phyloP scores from a whole-genome alignment of 2,113 vertebrate species.

The Gallinago undulata region DNA sequence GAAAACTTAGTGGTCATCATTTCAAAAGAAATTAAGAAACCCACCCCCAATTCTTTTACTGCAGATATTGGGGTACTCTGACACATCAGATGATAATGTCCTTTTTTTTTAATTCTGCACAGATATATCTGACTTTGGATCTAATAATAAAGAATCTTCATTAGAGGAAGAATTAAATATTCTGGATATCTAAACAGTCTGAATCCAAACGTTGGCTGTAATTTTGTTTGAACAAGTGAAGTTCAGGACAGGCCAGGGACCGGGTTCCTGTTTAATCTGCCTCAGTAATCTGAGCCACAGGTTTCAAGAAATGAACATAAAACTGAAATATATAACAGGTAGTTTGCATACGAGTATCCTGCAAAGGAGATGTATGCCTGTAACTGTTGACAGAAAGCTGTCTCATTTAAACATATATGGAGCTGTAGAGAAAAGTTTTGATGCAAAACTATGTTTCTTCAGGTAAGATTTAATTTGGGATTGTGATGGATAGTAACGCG shows the following conservation, averaged over 20 bases:
- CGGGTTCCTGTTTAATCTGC: background rate
- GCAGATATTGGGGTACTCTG: background rate
- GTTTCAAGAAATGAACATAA: background rate
- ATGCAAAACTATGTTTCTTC: background rate
- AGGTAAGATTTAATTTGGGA: conserved; percentile 35
- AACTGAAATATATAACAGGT: background rate
- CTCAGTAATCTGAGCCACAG: background rate
- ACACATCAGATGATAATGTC: background rate
- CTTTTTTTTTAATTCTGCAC: background rate
- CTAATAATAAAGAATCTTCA: background rate
- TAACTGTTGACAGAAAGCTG: background rate
- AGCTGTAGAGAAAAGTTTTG: background rate
- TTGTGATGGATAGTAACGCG: conserved; percentile 45
- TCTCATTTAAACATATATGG: background rate
- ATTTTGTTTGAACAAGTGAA: background rate
- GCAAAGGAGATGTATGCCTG: background rate
- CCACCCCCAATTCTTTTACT: background rate
- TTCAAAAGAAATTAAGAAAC: background rate
- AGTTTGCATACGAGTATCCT: background rate
- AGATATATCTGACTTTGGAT: background rate
- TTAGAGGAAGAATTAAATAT: background rate
- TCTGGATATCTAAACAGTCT: background rate
- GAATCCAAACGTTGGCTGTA: background rate
- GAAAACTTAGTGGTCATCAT: background rate
- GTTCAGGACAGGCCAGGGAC: background rate